phyloP scores from a whole-genome alignment of 2,797 vertebrate species.

The Scleropages formosus region DNA sequence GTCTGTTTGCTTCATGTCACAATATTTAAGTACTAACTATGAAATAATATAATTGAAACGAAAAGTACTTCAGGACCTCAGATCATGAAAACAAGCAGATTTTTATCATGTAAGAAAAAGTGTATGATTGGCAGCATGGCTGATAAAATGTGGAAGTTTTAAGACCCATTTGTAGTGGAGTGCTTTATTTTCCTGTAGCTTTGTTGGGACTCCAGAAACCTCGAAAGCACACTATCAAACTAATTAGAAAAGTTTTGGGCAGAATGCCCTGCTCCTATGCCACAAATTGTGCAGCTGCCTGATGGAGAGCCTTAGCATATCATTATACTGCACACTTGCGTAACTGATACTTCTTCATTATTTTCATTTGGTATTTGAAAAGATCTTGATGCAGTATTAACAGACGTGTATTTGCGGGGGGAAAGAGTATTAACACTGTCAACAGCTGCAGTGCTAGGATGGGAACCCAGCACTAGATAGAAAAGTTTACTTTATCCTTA shows the following conservation, averaged over 20 bases:
- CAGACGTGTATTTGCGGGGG: neutral
- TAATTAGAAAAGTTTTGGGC: constrained; percentile 5
- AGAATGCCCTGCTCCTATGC: neutral
- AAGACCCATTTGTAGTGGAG: no score
- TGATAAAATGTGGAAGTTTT: neutral
- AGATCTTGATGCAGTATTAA: constrained; percentile 17
- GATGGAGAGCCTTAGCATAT: constrained; percentile 3
- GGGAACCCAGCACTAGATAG: neutral
- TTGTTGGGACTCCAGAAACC: neutral
- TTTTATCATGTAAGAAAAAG: no score
- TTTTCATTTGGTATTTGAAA: neutral
- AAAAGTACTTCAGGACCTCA: no score
- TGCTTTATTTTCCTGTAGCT: neutral
- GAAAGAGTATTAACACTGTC: constrained; percentile 22
- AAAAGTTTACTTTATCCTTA: no score
- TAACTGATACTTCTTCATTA: neutral
- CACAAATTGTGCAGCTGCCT: constrained; percentile 25
- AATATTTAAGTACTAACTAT: neutral
- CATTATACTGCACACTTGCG: constrained; percentile 2
- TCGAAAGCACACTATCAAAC: neutral
- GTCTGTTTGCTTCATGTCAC: no score
- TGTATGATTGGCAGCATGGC: neutral
- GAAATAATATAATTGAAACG: neutral
- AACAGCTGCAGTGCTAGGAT: neutral
- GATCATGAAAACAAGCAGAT: no score